phyloP scores from a whole-genome alignment of 2,113 vertebrate genomes.

The Apus apus region DNA sequence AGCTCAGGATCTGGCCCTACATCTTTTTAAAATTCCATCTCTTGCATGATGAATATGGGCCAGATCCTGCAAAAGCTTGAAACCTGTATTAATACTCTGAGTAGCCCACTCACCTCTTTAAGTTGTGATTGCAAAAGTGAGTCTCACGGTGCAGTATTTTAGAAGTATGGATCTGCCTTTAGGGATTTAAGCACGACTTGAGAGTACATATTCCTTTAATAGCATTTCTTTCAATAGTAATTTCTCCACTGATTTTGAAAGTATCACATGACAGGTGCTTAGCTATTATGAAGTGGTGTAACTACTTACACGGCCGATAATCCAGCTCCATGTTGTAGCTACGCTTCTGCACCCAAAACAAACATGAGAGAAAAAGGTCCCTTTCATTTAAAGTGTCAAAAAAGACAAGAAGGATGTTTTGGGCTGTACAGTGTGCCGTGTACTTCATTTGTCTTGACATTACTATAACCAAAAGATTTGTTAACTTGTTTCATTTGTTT shows the following conservation, averaged over 20 bases:
- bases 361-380: background rate
- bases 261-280: background rate
- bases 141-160: background rate
- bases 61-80: background rate
- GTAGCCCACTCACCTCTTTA: constrained; percentile 12
- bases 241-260: background rate
- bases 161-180: background rate
- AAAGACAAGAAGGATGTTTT: background rate
- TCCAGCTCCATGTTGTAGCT: background rate
- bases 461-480: background rate
- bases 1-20: background rate
- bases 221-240: background rate
- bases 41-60: background rate
- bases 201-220: background rate
- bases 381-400: background rate
- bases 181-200: background rate
- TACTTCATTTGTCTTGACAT: background rate
- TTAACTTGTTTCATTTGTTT: no score
- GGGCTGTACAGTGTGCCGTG: background rate
- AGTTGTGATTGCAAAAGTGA: background rate
- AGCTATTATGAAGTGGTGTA: background rate
- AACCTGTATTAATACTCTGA: background rate
- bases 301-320: background rate
- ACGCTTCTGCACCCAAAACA: background rate
- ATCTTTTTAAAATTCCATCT: background rate